Percentiles rank a stretch among this genome's conserved stretches.
These are phyloP conservation scores for Cordilura impudica DNA, from an alignment of 2,888 invertebrate species.

Conservation along the genomic window DNA sequence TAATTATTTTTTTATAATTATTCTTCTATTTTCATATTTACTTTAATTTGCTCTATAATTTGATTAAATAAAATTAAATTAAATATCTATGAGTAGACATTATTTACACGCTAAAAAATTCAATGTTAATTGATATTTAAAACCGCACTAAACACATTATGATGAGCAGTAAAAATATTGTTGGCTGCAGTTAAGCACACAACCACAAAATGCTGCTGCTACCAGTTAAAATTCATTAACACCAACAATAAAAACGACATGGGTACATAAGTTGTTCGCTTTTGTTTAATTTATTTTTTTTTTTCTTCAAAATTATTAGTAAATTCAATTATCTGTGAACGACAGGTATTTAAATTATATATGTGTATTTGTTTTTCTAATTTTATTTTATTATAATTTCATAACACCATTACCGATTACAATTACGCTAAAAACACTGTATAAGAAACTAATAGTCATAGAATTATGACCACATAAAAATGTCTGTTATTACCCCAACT, in stretches of 20 bases:
- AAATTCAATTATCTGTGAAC: background rate
- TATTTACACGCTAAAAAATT: constrained; percentile 49
- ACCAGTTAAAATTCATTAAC: background rate
- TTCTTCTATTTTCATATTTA: no score
- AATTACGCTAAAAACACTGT: background rate
- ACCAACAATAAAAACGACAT: background rate
- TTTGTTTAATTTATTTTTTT: background rate
- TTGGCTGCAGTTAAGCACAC: background rate
- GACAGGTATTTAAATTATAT: background rate
- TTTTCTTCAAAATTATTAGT: no score
- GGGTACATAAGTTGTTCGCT: background rate
- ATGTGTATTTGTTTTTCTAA: background rate
- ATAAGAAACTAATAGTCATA: background rate
- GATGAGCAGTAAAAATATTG: constrained; percentile 1
- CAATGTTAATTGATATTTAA: constrained; percentile 62
- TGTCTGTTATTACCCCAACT: background rate
- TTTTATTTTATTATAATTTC: background rate
- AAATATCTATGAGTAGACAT: background rate
- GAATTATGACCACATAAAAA: constrained; percentile 14
- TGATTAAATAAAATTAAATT: no score
- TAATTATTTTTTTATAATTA: background rate
- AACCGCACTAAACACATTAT: constrained; percentile 31
- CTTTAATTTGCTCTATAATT: background rate
- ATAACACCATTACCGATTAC: background rate
- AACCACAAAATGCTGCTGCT: background rate